Evolutionary conservation across 2,888 invertebrate species (phyloP).

Genomic region (Abrostola triplasia): DNA sequence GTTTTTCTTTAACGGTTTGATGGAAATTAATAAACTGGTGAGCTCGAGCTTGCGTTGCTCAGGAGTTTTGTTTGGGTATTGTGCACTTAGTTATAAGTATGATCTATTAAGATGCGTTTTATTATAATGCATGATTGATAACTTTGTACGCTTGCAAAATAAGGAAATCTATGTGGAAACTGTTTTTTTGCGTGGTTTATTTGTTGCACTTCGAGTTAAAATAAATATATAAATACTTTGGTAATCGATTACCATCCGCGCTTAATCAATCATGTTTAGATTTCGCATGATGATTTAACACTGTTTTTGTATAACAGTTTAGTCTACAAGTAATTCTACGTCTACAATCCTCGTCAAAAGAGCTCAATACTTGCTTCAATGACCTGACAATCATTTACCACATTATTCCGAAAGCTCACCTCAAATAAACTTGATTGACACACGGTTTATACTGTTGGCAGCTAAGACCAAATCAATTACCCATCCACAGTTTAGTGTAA

Average conservation of each 20-base stretch:
- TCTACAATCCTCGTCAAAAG: not conserved
- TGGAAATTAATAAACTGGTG: conserved; percentile 65
- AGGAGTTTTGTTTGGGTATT: conserved; percentile 2
- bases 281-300: no score
- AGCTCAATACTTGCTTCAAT: conserved; percentile 13
- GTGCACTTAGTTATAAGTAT: not conserved
- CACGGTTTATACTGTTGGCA: conserved; percentile 33
- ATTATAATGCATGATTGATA: no score
- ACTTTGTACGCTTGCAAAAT: no score
- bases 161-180: no score
- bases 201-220: no score
- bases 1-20: conserved; percentile 65
- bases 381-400: conserved; percentile 14
- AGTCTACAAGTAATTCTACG: not conserved
- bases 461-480: conserved; percentile 68
- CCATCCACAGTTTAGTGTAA: conserved; percentile 70
- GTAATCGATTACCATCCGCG: no score
- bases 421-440: conserved; percentile 42
- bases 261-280: no score
- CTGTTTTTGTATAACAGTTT: no score
- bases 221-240: no score
- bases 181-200: no score
- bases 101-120: not conserved
- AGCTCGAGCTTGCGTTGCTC: conserved; percentile 38
- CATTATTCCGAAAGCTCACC: conserved; percentile 20